phyloP scores from a whole-genome alignment of 2,797 vertebrate species.

The Melanotaenia trifasciata region DNA sequence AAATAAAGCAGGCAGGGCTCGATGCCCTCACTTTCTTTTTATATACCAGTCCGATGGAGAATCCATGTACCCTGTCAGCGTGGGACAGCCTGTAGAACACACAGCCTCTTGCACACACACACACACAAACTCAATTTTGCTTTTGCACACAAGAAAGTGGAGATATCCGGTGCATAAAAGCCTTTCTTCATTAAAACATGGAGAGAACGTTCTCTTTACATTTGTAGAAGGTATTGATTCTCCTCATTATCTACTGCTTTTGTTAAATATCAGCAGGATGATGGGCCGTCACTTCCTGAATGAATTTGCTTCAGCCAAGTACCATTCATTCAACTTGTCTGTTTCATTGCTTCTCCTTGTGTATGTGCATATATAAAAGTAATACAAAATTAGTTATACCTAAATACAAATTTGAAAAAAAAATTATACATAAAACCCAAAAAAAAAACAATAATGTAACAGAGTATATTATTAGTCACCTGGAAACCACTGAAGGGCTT shows the following conservation, averaged over 20 bases:
- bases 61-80: conserved; percentile 74
- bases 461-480: no score
- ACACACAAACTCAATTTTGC: not conserved
- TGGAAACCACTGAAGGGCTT: not conserved
- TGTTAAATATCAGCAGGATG: not conserved
- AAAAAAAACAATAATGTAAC: no score
- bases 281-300: not conserved
- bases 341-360: not conserved
- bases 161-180: conserved; percentile 25
- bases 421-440: no score
- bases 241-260: not conserved
- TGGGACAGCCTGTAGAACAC: conserved; percentile 29
- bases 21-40: conserved; percentile 59
- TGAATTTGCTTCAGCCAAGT: not conserved
- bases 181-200: conserved; percentile 1
- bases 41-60: conserved; percentile 70
- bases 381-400: no score
- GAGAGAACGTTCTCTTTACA: not conserved
- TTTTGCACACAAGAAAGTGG: conserved; percentile 30
- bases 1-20: conserved; percentile 51
- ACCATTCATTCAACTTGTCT: not conserved
- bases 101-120: conserved; percentile 21
- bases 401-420: not conserved
- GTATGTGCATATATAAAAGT: no score
- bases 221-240: not conserved